Evolutionary conservation across 1,140 invertebrate genomes (phyloP).

Genomic region (Drosophila santomea): DNA sequence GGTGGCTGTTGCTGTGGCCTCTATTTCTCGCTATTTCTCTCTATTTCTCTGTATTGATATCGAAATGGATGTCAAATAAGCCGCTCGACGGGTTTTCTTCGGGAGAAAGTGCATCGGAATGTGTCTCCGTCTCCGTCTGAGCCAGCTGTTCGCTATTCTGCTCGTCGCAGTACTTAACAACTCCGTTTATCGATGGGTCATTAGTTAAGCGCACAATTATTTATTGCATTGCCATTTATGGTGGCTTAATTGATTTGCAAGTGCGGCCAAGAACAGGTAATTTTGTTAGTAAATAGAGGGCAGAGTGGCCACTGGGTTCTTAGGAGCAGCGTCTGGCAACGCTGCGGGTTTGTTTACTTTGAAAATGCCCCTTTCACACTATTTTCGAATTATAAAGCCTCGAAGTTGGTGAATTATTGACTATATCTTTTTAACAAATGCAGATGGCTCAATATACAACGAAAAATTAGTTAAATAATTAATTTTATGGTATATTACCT

Average conservation of each 20-base stretch:
- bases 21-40: constrained; percentile 61
- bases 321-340: constrained; percentile 1
- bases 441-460: no score
- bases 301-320: background rate
- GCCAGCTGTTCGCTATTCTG: constrained; percentile 26
- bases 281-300: constrained; percentile 29
- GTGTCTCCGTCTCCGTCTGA: constrained; percentile 33
- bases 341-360: constrained; percentile 42
- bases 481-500: no score
- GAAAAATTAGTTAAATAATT: no score
- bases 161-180: background rate
- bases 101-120: constrained; percentile 78
- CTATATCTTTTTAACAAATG: no score
- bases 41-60: constrained; percentile 67
- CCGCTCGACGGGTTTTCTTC: constrained; percentile 72
- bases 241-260: constrained; percentile 23
- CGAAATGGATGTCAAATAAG: constrained; percentile 78
- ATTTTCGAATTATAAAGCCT: background rate
- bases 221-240: constrained; percentile 11
- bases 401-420: no score
- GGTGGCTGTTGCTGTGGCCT: constrained; percentile 50
- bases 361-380: background rate
- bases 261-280: constrained; percentile 15
- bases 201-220: constrained; percentile 26
- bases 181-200: constrained; percentile 18